Percentiles rank a stretch among this genome's conserved stretches.
Conservation (phyloP, 2,113 vertebrate species). For the Gymnobelideus leadbeateri region DNA sequence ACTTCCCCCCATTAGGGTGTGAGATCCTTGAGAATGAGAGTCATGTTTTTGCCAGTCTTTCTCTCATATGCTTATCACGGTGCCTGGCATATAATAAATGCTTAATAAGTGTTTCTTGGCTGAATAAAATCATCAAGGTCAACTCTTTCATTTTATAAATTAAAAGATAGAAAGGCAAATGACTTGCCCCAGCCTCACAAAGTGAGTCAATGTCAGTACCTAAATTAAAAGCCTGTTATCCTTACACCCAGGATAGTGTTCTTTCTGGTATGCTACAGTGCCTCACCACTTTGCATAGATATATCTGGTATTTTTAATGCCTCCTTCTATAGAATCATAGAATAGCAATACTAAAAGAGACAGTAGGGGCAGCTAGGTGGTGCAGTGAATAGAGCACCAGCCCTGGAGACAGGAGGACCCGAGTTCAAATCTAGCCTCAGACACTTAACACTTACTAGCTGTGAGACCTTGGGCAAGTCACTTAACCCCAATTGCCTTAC, state of each 20-base stretch:
- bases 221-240: neutral
- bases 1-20: neutral
- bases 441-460: too few relatives aligned
- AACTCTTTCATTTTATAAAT: neutral
- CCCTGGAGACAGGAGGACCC: too few relatives aligned
- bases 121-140: neutral
- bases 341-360: neutral
- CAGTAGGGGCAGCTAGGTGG: neutral
- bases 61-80: neutral
- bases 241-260: neutral
- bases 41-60: neutral
- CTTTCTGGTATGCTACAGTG: neutral
- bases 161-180: neutral
- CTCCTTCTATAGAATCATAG: neutral
- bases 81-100: neutral
- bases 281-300: neutral
- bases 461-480: too few relatives aligned
- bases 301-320: neutral
- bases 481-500: too few relatives aligned
- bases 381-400: too few relatives aligned
- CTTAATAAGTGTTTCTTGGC: neutral
- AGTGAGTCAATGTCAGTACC: neutral
- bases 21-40: neutral
- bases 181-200: neutral
- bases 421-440: too few relatives aligned